Evolutionary conservation across 2,797 vertebrate species (phyloP).

Genomic region (Phrynocephalus vlangalii): DNA sequence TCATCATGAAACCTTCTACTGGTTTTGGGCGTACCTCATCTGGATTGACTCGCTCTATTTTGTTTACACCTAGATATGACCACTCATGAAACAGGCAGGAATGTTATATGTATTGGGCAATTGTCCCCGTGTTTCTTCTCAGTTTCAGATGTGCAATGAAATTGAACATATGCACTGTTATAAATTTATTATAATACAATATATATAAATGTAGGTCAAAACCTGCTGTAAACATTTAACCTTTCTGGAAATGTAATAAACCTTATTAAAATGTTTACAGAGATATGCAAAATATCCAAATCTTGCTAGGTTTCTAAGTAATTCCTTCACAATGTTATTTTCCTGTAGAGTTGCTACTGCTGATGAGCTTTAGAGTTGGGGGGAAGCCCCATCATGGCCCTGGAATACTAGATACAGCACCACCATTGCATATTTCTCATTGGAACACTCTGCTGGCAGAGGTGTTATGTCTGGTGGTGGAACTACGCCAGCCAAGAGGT

Average conservation of each 20-base stretch:
- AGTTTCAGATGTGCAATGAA: constrained; percentile 70
- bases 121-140: constrained; percentile 46
- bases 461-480: background rate
- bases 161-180: constrained; percentile 72
- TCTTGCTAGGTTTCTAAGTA: constrained; percentile 79
- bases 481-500: background rate
- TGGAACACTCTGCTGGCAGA: background rate
- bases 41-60: constrained; percentile 86
- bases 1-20: constrained; percentile 91
- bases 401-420: background rate
- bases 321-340: constrained; percentile 81
- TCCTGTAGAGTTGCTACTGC: constrained; percentile 68
- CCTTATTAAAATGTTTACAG: constrained; percentile 80
- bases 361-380: background rate
- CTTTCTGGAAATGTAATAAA: constrained; percentile 79
- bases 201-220: constrained; percentile 72
- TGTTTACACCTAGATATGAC: constrained; percentile 89
- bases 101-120: constrained; percentile 71
- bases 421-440: background rate
- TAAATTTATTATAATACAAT: constrained; percentile 75
- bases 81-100: constrained; percentile 85
- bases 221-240: constrained; percentile 72
- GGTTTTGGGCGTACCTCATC: constrained; percentile 86
- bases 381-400: background rate
- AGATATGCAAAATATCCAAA: constrained; percentile 77